Percentiles rank a stretch among this genome's conserved stretches.
Conservation (phyloP, 2,797 vertebrate species). For the Discoglossus pictus region DNA sequence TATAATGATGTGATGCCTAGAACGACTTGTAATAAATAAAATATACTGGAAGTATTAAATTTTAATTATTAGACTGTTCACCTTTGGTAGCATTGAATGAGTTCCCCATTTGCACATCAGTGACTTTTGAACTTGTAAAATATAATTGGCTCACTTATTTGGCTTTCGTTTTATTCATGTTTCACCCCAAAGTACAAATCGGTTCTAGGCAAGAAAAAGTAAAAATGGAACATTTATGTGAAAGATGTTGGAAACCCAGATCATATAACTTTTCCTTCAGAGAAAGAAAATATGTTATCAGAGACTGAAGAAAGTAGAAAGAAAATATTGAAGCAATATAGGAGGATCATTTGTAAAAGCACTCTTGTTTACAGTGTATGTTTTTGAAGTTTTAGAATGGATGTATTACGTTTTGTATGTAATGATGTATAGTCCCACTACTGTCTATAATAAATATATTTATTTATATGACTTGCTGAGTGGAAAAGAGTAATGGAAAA, state of each 20-base stretch:
- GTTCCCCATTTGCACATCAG: not conserved
- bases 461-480: too few species aligned
- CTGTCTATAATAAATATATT: too few species aligned
- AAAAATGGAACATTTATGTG: conserved; percentile 4
- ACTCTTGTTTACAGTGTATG: too few species aligned
- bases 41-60: conserved; percentile 34
- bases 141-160: conserved; percentile 33
- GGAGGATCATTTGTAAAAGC: too few species aligned
- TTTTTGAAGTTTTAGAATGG: too few species aligned
- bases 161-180: conserved; percentile 4
- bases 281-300: not conserved
- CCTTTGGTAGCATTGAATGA: conserved; percentile 29
- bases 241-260: not conserved
- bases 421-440: too few species aligned
- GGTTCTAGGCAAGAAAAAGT: conserved; percentile 12
- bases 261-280: not conserved
- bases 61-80: conserved; percentile 37
- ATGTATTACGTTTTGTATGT: too few species aligned
- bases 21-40: conserved; percentile 43
- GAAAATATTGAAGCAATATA: not conserved
- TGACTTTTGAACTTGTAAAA: conserved; percentile 19
- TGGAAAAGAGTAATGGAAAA: too few species aligned
- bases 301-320: not conserved
- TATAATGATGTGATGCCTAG: not conserved
- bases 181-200: conserved; percentile 32